Evolutionary conservation across 2,113 vertebrate genomes (phyloP).

Genomic region (Aleadryas rufinucha): DNA sequence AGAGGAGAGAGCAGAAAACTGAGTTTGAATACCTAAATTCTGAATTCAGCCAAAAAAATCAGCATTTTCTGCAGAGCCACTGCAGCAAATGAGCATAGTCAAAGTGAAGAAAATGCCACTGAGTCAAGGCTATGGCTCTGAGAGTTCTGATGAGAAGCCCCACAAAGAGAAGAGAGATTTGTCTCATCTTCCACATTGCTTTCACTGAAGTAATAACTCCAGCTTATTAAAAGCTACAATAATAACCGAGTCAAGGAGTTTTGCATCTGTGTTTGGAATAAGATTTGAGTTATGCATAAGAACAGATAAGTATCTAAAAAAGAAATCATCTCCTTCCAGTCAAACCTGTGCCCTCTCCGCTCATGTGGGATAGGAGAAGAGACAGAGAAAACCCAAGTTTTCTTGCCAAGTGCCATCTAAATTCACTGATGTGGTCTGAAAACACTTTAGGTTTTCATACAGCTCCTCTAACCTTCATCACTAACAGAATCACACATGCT

Average conservation of each 20-base stretch:
- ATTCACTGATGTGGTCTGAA: neutral
- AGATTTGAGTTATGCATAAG: neutral
- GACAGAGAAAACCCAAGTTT: neutral
- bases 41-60: neutral
- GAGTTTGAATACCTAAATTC: neutral
- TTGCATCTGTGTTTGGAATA: neutral
- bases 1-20: neutral
- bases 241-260: neutral
- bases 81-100: neutral
- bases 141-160: neutral
- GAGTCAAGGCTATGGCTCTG: neutral
- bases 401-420: neutral
- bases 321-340: neutral
- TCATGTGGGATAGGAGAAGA: neutral
- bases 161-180: neutral
- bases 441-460: neutral
- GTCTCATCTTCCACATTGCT: neutral
- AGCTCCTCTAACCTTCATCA: neutral
- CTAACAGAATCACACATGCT: fast-evolving
- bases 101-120: neutral
- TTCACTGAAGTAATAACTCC: neutral
- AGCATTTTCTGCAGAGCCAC: neutral
- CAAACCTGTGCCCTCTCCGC: neutral
- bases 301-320: neutral
- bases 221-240: neutral